Evolutionary conservation across 2,888 invertebrate genomes (phyloP).

Genomic region (Fragum whitleyi): DNA sequence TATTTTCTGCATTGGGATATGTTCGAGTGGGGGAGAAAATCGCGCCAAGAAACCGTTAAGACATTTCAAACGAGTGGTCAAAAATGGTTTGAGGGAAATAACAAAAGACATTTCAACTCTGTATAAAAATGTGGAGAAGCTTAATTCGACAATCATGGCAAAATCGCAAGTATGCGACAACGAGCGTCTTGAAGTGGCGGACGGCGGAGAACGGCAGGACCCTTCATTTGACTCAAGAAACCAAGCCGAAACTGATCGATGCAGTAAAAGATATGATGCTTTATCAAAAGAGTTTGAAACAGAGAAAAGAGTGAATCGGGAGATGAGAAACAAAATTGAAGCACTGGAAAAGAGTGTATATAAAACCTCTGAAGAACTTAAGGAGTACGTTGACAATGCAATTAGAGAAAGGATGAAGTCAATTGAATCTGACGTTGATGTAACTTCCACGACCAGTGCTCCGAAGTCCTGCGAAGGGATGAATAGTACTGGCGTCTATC

Average conservation of each 20-base stretch:
- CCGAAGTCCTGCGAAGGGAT: neutral
- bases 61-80: neutral
- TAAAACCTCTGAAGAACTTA: neutral
- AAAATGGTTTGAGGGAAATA: neutral
- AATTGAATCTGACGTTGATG: neutral
- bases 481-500: neutral
- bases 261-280: neutral
- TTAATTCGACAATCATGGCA: neutral
- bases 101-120: neutral
- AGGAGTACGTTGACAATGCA: neutral
- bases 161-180: neutral
- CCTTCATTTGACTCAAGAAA: no score
- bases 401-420: neutral
- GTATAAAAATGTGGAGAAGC: neutral
- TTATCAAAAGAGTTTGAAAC: neutral
- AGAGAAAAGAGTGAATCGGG: neutral
- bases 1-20: no score
- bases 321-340: neutral
- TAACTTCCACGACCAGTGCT: neutral
- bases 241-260: neutral
- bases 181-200: no score
- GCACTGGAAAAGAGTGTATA: neutral
- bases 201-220: no score
- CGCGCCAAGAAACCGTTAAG: neutral
- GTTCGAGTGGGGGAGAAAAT: no score